Evolutionary conservation across 2,888 invertebrate genomes (phyloP), one percentile per base, ranked within the genome.

Genomic region (Cephus spinipes): DNA sequence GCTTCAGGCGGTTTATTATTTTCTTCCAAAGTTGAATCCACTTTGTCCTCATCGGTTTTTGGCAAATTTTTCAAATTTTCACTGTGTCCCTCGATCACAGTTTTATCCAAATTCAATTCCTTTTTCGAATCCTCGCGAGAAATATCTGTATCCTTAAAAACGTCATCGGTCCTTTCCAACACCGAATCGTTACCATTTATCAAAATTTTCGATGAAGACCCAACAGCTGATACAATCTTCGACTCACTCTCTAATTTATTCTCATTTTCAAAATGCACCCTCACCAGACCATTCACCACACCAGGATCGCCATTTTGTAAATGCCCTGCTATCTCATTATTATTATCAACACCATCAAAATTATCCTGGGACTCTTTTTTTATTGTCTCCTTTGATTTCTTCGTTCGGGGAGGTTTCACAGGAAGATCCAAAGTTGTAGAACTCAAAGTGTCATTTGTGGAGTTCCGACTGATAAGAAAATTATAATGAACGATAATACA

Each of bases 251-350:
- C 32, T 74, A 73, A 73, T 79, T 11, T 30, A 31, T 15, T 73
- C 68, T 82, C 85, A 78, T 84, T 84, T 80, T 84, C 83, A 78
- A 86, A 84, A 76, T 79, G 86, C 78, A 85, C 86, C 76, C 81
- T 83, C 33, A 76, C 73, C 6, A 75, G 11, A 31, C 71, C 36
- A 23, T 30, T 77, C 15, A 33, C 71, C 23, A 15, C 35, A 2
- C 55, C 75, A 3, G 31, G 32, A 76, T 75, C 77, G 40, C 23
- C 40, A 55, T 55, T 55, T 55, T 55, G 23, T 23, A 55, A 55
- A 23, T 55, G 23, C 23, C 23, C 23, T 2, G 40, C 23, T 55
- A 55, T 23, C 23, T 6, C 40, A 23, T 55, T 55, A 55, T 40
- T 15, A 40, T 23, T 23, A 6, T 23, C 23, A 55, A 23, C 40